These are phyloP conservation scores for Eumacrocentrus americanus DNA, from an alignment of 2,888 invertebrate species.

Conservation along the genomic window DNA sequence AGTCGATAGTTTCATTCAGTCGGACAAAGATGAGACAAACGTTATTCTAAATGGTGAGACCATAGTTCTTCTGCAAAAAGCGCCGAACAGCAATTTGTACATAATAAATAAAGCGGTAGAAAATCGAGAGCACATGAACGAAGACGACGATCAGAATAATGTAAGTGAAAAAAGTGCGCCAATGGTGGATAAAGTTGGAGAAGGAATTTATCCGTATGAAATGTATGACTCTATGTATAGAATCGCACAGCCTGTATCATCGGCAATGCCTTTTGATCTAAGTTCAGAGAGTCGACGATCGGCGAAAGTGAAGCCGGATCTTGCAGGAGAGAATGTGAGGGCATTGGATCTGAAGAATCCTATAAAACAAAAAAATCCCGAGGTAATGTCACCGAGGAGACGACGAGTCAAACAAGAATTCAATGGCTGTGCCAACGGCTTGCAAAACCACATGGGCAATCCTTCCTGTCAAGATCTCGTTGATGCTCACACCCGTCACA, in stretches of 20 bases:
- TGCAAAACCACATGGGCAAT: too few species aligned
- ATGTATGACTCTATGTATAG: conserved; percentile 35
- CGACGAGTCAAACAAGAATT: conserved; percentile 36
- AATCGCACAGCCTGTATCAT: conserved; percentile 17
- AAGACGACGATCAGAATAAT: conserved; percentile 37
- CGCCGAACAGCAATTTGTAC: conserved; percentile 58
- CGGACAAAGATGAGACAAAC: conserved; percentile 48
- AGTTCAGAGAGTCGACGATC: conserved; percentile 34
- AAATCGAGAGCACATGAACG: conserved; percentile 41
- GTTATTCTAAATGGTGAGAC: conserved; percentile 58
- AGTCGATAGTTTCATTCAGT: conserved; percentile 38
- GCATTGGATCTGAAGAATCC: conserved; percentile 37
- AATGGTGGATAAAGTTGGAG: conserved; percentile 34
- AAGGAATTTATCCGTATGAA: conserved; percentile 32
- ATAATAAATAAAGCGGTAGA: conserved; percentile 58
- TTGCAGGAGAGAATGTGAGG: conserved; percentile 26
- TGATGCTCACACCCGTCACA: conserved; percentile 43
- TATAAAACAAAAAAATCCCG: conserved; percentile 33
- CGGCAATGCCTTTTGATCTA: conserved; percentile 32
- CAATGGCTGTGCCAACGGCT: conserved; percentile 29
- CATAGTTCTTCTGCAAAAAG: conserved; percentile 53
- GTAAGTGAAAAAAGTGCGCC: conserved; percentile 22
- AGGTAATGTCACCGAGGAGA: conserved; percentile 24
- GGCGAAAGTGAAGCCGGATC: conserved; percentile 24
- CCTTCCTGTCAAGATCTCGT: conserved; percentile 39